These are phyloP conservation scores for Coregonus sp. DNA, from an alignment of 2,797 vertebrate genomes.

Conservation along the genomic window DNA sequence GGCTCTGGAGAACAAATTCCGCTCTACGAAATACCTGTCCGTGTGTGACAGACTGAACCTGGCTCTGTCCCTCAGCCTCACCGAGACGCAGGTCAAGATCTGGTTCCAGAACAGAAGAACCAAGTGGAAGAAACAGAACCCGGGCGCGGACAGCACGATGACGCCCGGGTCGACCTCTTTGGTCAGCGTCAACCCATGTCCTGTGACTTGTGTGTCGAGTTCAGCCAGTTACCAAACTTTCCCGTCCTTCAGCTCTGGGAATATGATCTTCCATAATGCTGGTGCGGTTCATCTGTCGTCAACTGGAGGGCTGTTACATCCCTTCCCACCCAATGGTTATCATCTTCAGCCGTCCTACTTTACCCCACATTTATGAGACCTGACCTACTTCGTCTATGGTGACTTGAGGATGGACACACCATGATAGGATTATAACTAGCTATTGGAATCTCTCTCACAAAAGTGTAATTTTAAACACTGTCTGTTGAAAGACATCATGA, in stretches of 20 bases:
- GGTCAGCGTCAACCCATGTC: constrained; percentile 59
- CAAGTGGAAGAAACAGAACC: constrained; percentile 99
- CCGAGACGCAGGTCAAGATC: constrained; percentile 97
- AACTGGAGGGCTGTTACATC: constrained; percentile 79
- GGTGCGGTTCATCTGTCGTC: constrained; percentile 69
- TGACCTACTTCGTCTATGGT: not conserved
- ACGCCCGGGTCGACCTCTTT: constrained; percentile 67
- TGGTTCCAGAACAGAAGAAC: constrained; percentile 99
- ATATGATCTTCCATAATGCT: constrained; percentile 77
- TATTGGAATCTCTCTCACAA: not conserved
- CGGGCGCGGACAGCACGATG: constrained; percentile 83
- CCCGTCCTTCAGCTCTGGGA: constrained; percentile 78
- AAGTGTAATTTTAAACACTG: too few species aligned
- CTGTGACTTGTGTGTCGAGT: constrained; percentile 49
- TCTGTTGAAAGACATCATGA: not conserved
- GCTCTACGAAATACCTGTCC: constrained; percentile 89
- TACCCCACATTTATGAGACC: constrained; percentile 78
- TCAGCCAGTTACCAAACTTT: constrained; percentile 83
- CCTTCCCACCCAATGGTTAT: constrained; percentile 83
- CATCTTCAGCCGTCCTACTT: constrained; percentile 84
- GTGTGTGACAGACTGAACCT: constrained; percentile 94
- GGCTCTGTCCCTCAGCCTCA: constrained; percentile 90
- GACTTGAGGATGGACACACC: not conserved
- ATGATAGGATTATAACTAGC: not conserved
- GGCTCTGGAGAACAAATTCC: constrained; percentile 94